Base-by-base conservation (phyloP, 2,888 invertebrate species). In the Tortricodes alternella region DNA sequence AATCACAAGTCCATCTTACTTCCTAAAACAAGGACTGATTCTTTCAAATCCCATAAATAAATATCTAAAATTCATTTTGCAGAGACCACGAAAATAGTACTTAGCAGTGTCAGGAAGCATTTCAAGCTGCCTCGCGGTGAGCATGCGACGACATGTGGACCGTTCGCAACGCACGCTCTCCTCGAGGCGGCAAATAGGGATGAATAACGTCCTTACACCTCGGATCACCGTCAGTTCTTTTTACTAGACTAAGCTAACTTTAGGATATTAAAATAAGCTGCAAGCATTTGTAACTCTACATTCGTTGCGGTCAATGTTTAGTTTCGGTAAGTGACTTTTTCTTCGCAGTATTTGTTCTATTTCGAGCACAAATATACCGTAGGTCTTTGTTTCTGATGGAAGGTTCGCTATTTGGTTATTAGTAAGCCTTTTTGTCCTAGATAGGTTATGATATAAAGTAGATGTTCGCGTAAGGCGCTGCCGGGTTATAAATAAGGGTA, bases 221-320 rank as follows among this genome's bases (percentile, higher is more conserved):
- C 43, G 39, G 44, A 8, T 53, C 51, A 59, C 37, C 50, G 38
- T 53, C 8, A 68, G 79, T 86, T 85, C 80, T 83, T 84, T 78
- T 69, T 71, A 67, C 58, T 85, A 84, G 84, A 56, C 59, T 88
- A 87, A 85, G 87, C 70, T 89, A 89, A 81, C 61, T 74, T 68
- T 84, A 88, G 76, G 75, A 23, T 50, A 56, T 41, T 19, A 11
- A 6, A 38, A 56, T 24, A 43, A 44, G 9, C 3, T 44, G 34
- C 46, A 85, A 76, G 86, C 86, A 85, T 88, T 87, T 85, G 77
- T 84, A 82, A 80, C 78, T 85, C 76, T 69, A 75, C 74, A 76
- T 78, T 79, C 73, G 83, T 86, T 84, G 85, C 83, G 79, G 21
- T 34, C 34, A 21, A 13, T 27, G 9, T 15, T 24, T 71, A 73